These are phyloP conservation scores for Mastomys natalensis DNA, from an alignment of 2,113 vertebrate species.

Conservation along the genomic window DNA sequence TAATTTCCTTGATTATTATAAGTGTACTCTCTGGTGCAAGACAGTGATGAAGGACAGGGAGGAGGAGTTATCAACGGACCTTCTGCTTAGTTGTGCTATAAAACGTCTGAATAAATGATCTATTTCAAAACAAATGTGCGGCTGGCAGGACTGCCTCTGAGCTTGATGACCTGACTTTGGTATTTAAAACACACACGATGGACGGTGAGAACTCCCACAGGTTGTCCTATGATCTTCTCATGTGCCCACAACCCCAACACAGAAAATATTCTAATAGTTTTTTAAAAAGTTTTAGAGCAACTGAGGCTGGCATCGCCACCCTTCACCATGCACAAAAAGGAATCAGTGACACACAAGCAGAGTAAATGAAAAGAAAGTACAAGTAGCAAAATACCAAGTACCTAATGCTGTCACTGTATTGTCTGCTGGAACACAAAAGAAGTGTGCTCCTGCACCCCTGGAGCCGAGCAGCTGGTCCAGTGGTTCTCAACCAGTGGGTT, in stretches of 20 bases:
- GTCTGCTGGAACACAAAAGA: neutral
- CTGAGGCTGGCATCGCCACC: neutral
- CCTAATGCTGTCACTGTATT: neutral
- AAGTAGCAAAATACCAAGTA: neutral
- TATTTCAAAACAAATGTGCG: neutral
- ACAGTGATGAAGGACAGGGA: neutral
- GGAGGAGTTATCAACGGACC: neutral
- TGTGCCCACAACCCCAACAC: no score
- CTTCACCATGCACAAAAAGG: neutral
- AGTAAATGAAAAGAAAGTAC: neutral
- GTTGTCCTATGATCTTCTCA: neutral
- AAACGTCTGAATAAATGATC: conserved; percentile 1
- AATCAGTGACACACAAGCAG: neutral
- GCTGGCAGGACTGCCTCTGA: neutral
- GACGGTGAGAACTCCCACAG: neutral
- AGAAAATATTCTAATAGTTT: neutral
- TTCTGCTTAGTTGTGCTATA: neutral
- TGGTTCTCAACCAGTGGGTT: neutral
- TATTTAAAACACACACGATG: neutral
- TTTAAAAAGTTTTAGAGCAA: neutral
- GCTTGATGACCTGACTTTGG: neutral
- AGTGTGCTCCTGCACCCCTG: neutral
- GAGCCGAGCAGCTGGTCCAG: neutral
- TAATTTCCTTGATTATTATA: neutral
- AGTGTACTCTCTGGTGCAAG: neutral